Base-by-base conservation (phyloP, 1,140 invertebrate species). In the Brachionus sp. region DNA sequence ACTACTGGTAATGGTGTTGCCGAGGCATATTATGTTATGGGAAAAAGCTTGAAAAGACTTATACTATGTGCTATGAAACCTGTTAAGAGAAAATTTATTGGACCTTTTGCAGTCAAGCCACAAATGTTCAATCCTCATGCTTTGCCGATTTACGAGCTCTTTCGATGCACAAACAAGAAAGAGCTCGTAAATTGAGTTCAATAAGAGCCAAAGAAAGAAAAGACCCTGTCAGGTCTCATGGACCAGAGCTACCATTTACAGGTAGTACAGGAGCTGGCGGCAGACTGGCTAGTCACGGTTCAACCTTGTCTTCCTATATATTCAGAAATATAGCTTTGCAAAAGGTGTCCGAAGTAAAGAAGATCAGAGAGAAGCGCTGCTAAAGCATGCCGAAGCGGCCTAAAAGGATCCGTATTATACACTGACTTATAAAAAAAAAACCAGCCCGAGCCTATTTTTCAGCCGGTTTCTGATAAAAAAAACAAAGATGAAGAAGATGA, bases 331-430 rank as follows among this genome's bases (percentile, higher is more conserved):
- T 99, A 25, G 97, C 96, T 0, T 89, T 96, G 85, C 85, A 87
- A 82, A 98, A 98, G 86, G 91, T 94, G 82, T 94, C 97, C 19
- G 93, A 97, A 85, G 95, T 86, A 96, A 98, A 89, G 94, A 97
- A 86, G 96, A 99, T 91, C 96, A 97, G 0, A 91, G 97, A 77
- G 95, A 96, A 86, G 96, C 96, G 5, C 97, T 99, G 86, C 90
- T 99, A n/a, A 93, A 95, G 85, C 97, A 93, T 90, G 97, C 97
- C 0, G 96, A 98, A 88, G 95, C 96, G 35, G 97, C 97, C 0
- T 95, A 92, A 70, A 94, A 98, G 88, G 96, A 99, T 91, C 97
- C 97, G 0, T 97, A 95, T 87, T 98, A 95, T 53, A 92, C 94
- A 0, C 95, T 94, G 0, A 95, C 95, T 6, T 97, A 97, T 87